Evolutionary conservation across 2,797 vertebrate genomes (phyloP).

Genomic region (Apodemus agrarius): DNA sequence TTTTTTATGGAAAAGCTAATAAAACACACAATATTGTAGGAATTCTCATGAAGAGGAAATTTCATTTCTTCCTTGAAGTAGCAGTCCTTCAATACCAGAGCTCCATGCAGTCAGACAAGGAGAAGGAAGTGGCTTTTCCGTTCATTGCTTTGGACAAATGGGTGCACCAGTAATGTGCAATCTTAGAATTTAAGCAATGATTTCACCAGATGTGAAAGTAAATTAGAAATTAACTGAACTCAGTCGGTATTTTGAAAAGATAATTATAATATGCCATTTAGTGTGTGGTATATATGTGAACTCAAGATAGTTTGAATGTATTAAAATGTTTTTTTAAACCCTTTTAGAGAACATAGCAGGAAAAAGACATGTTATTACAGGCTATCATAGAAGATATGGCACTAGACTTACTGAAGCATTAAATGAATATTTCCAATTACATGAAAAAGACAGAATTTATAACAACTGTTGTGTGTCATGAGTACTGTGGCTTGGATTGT

Average conservation of each 20-base stretch:
- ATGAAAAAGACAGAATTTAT: conserved; percentile 61
- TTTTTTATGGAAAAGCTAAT: background rate
- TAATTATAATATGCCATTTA: background rate
- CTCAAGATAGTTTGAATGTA: background rate
- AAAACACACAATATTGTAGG: background rate
- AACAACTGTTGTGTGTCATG: background rate
- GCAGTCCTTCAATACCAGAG: background rate
- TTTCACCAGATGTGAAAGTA: conserved; percentile 34
- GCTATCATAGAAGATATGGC: conserved; percentile 3
- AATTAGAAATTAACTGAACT: conserved; percentile 6
- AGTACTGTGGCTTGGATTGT: conserved; percentile 38
- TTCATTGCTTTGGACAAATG: background rate
- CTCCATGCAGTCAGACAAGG: background rate
- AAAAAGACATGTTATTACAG: conserved; percentile 38
- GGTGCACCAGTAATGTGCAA: background rate
- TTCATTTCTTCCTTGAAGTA: no score
- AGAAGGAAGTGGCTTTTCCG: background rate
- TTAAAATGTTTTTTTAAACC: conserved; percentile 19
- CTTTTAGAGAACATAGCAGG: background rate
- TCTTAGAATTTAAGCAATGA: background rate
- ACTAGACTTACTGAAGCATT: conserved; percentile 68
- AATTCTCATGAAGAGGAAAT: background rate
- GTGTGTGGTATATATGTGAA: background rate
- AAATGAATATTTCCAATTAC: conserved; percentile 71
- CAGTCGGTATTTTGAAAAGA: conserved; percentile 17